phyloP scores from a whole-genome alignment of 2,797 vertebrate species.

The Masticophis lateralis region DNA sequence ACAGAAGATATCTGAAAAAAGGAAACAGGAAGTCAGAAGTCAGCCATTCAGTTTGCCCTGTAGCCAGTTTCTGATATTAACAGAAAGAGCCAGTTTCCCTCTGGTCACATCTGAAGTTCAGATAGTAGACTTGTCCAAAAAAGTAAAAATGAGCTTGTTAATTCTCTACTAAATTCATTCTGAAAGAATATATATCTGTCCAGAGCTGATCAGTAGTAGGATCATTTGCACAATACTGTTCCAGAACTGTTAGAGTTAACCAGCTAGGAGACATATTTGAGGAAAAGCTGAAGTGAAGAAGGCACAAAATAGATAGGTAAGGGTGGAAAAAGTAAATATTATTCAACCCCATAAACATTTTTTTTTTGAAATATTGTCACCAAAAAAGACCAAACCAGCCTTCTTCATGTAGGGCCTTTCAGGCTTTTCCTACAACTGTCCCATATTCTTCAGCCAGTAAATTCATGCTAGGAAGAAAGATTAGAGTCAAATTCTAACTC shows the following conservation, averaged over 20 bases:
- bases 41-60: background rate
- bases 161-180: background rate
- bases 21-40: background rate
- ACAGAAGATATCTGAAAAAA: background rate
- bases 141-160: background rate
- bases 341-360: constrained; percentile 30
- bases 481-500: background rate
- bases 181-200: background rate
- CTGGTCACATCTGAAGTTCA: background rate
- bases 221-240: background rate
- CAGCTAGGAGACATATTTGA: background rate
- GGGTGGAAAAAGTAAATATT: background rate
- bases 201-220: background rate
- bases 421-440: background rate
- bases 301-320: background rate
- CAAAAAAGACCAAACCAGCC: background rate
- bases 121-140: background rate
- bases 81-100: background rate
- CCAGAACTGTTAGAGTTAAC: background rate
- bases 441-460: background rate
- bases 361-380: constrained; percentile 40
- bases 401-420: background rate
- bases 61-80: background rate
- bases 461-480: background rate
- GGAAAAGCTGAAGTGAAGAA: background rate